Evolutionary conservation across 2,888 invertebrate species (phyloP), one percentile per base, ranked within the genome.

Genomic region (Beris chalybata): DNA sequence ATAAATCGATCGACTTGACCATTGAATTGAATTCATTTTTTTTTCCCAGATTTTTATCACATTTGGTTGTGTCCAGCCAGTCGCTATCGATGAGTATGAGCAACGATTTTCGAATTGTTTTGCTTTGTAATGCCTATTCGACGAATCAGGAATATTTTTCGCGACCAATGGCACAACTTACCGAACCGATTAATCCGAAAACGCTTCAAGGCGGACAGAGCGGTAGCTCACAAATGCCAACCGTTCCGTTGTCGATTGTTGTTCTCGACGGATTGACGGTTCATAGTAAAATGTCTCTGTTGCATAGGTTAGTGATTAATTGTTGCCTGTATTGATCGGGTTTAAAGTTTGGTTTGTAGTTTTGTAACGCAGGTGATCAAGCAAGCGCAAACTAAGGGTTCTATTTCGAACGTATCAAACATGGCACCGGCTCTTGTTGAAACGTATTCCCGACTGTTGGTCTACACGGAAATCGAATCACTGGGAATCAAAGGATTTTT

Each of bases 381-480:
- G 76, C 84, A 93, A 72, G 93, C 95, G 0, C 93, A 94, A 76
- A 89, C 89, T 43, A 95, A 95, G 77, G 89, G 90, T 0, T 90
- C 89, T 64, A 86, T 92, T 76, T 90, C 93, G 0, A 83, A 83
- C 1, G 82, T 80, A 54, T 82, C 78, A 65, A 83, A 82, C 79
- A 84, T 93, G 76, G 91, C 95, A 0, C 96, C 97, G 0, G 96
- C 96, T 0, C 82, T 97, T 1, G 92, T 97, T 0, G 97, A 97
- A 82, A 97, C 97, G 0, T 97, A 97, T 82, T 93, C 95, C 67
- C 85, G 97, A 59, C 82, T 97, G 13, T 81, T 97, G 61, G 95
- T 97, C 0, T 97, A 97, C 76, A 95, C 95, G 7, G 97, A 97
- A 83, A 97, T 97, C 64, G 97, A 97, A 79, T 94, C 95, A 13